These are phyloP conservation scores for Subacronicta megacephala DNA, from an alignment of 2,888 invertebrate genomes.

Conservation along the genomic window DNA sequence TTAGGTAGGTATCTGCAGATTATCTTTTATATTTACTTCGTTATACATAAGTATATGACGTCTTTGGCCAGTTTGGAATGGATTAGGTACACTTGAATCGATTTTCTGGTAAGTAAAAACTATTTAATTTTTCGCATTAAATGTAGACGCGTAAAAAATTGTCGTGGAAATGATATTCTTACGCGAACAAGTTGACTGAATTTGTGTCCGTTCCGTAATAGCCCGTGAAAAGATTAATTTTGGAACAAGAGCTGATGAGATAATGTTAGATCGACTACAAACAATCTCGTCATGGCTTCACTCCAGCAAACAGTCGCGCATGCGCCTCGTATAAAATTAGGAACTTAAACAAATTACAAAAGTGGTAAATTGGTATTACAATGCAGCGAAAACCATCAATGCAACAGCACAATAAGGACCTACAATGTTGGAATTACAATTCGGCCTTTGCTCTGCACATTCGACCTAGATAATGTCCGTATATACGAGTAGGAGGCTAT, in stretches of 20 bases:
- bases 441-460: constrained; percentile 55
- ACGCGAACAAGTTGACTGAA: not conserved
- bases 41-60: too few relatives aligned
- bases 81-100: too few relatives aligned
- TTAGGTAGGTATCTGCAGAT: constrained; percentile 39
- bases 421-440: constrained; percentile 55
- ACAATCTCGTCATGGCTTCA: constrained; percentile 7
- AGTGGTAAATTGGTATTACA: constrained; percentile 33
- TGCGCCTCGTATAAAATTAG: constrained; percentile 23
- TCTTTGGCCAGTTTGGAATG: not conserved
- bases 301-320: constrained; percentile 11
- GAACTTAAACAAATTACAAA: constrained; percentile 40
- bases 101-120: too few relatives aligned
- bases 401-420: constrained; percentile 52
- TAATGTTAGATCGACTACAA: constrained; percentile 13
- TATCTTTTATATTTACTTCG: constrained; percentile 35
- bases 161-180: too few relatives aligned
- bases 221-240: constrained; percentile 17
- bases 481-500: constrained; percentile 34
- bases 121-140: too few relatives aligned
- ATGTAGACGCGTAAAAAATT: too few relatives aligned
- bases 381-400: constrained; percentile 35
- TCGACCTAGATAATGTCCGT: constrained; percentile 55
- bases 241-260: constrained; percentile 8
- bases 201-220: not conserved